phyloP scores from a whole-genome alignment of 2,113 vertebrate species.

The Ursus arctos region DNA sequence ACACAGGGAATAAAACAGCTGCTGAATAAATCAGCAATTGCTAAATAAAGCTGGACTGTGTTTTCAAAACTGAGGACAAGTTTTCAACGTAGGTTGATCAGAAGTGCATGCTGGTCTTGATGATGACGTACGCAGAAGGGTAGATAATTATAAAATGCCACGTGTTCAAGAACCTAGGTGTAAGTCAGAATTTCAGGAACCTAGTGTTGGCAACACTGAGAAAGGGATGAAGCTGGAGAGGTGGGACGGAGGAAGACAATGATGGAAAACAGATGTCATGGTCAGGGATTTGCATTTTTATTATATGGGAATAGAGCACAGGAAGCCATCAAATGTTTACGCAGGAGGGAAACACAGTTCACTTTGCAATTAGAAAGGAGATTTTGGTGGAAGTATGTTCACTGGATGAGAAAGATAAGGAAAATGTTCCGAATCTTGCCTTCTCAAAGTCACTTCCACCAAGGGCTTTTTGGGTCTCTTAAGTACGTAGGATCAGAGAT shows the following conservation, averaged over 20 bases:
- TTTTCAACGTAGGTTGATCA: not conserved
- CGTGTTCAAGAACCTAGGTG: rapidly evolving
- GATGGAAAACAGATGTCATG: not conserved
- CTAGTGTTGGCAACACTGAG: not conserved
- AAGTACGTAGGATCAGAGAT: not conserved
- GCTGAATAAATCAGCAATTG: not conserved
- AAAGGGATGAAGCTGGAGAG: not conserved
- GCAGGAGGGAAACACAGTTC: not conserved
- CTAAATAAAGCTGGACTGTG: not conserved
- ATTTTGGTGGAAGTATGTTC: not conserved
- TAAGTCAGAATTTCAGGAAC: rapidly evolving
- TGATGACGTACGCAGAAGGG: not conserved
- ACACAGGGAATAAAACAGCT: not conserved
- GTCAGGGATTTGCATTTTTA: not conserved
- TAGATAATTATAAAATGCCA: not conserved
- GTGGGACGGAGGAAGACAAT: not conserved
- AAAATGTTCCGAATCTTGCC: not conserved
- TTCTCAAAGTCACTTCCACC: not conserved
- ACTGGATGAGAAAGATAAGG: not conserved
- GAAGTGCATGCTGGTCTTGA: not conserved
- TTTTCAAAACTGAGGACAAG: not conserved
- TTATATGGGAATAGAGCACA: not conserved
- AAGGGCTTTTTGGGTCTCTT: not conserved
- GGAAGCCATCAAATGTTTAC: not conserved
- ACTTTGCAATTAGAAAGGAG: not conserved